Evolutionary conservation across 2,113 vertebrate genomes (phyloP), one percentile per base, ranked within the genome.

Genomic region (Antechinus flavipes): DNA sequence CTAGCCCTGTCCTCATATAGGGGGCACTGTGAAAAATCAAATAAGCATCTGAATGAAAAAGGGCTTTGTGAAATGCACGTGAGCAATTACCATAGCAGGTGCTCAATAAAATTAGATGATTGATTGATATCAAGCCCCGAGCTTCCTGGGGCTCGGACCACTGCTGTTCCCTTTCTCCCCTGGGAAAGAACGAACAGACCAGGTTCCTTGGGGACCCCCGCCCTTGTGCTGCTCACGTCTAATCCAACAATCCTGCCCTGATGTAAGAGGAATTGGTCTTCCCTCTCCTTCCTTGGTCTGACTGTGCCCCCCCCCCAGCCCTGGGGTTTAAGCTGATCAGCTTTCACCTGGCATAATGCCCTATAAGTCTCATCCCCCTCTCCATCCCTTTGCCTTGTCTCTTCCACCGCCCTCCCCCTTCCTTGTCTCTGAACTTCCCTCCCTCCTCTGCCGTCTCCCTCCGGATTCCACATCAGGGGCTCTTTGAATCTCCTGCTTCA

Each of bases 301-400:
- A n/a, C 16, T 42, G 35, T 22, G 35, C 68, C 61, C 50, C 50
- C 50, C 9, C 0, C 68, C 35, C 68, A 76, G 68, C 35, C 35
- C 68, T n/a, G 35, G 35, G 35, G 35, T 76, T 76, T 76, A 76
- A 76, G 35, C 68, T 76, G 68, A 76, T 42, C 68, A 76, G 68
- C 35, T 42, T 22, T 76, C 68, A 76, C 68, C 47, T 76, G 9
- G 16, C 55, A 89, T 55, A 94, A 42, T n/a, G 22, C 54, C 92
- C 49, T 90, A 14, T 84, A 49, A 93, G 92, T 61, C 16, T 6
- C 23, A 22, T 0, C 0, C 27, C 14, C 68, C 35, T 91, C 26
- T 90, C 95, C 52, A 12, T 92, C 58, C 54, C 24, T 50, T 35
- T 46, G 27, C 24, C 35, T 2, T 1, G 68, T 11, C 54, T 47